Evolutionary conservation across 2,888 invertebrate species (phyloP).

Genomic region (Salpingus planirostris): DNA sequence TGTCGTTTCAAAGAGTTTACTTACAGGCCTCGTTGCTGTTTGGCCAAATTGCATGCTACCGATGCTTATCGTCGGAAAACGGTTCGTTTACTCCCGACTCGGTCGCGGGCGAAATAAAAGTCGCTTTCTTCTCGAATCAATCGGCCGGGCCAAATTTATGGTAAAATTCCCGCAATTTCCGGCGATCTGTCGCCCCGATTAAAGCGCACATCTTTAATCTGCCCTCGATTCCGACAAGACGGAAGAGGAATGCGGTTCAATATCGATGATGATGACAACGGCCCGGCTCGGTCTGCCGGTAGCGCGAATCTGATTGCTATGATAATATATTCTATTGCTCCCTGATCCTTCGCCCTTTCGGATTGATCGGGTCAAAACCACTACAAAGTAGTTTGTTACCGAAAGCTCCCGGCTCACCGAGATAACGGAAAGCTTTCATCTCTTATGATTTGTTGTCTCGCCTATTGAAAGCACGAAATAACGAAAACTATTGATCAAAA

Average conservation of each 20-base stretch:
- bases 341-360: conserved; percentile 17
- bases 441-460: conserved; percentile 13
- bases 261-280: no score
- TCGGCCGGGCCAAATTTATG: background rate
- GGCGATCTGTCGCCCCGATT: no score
- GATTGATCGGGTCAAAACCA: conserved; percentile 20
- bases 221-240: no score
- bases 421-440: conserved; percentile 20
- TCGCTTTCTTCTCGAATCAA: background rate
- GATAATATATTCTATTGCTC: conserved; percentile 18
- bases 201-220: no score
- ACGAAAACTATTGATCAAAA: no score
- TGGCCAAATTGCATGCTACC: background rate
- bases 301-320: conserved; percentile 16
- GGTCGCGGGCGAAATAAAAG: background rate
- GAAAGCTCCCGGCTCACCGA: conserved; percentile 18
- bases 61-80: conserved; percentile 1
- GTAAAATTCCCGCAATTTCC: no score
- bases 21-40: conserved; percentile 4
- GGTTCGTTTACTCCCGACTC: conserved; percentile 1
- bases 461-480: no score
- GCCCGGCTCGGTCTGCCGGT: no score
- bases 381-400: conserved; percentile 21
- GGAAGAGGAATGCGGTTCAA: no score
- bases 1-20: conserved; percentile 8